phyloP scores from a whole-genome alignment of 2,797 vertebrate species.

The Sebastes oblongus region DNA sequence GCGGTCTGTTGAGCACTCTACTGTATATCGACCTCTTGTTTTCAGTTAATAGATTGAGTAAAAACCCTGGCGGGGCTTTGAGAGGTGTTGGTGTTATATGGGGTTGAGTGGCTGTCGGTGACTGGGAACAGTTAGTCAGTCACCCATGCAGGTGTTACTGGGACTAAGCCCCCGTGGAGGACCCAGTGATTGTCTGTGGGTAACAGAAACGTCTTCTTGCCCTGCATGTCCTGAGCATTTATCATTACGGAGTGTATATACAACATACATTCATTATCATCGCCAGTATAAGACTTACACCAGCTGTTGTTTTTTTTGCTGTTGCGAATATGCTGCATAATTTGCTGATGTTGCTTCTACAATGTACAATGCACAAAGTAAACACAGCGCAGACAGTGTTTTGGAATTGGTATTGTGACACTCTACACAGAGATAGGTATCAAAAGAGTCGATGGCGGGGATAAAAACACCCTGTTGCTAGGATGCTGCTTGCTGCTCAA shows the following conservation, averaged over 20 bases:
- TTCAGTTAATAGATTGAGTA: conserved; percentile 54
- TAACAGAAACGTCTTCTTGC: background rate
- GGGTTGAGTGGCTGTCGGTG: conserved; percentile 39
- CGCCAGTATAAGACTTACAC: background rate
- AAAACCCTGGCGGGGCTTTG: conserved; percentile 32
- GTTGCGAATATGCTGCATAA: background rate
- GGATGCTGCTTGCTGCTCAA: background rate
- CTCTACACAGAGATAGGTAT: background rate
- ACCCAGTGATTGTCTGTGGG: background rate
- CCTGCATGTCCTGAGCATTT: background rate
- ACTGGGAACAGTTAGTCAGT: conserved; percentile 38
- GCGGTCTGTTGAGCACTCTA: conserved; percentile 44
- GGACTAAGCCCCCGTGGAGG: background rate
- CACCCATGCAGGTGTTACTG: conserved; percentile 48
- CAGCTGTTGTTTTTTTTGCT: background rate
- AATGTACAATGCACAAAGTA: background rate
- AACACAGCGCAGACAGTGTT: background rate
- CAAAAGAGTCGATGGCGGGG: background rate
- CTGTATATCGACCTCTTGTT: conserved; percentile 56
- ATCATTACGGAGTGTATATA: background rate
- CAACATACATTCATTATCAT: background rate
- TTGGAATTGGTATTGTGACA: background rate
- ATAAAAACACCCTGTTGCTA: conserved; percentile 7
- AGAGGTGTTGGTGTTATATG: conserved; percentile 41
- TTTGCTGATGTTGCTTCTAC: background rate